Percentiles rank a stretch among this genome's conserved stretches.
Evolutionary conservation across 2,113 vertebrate species (phyloP).

Genomic region (Procavia capensis): DNA sequence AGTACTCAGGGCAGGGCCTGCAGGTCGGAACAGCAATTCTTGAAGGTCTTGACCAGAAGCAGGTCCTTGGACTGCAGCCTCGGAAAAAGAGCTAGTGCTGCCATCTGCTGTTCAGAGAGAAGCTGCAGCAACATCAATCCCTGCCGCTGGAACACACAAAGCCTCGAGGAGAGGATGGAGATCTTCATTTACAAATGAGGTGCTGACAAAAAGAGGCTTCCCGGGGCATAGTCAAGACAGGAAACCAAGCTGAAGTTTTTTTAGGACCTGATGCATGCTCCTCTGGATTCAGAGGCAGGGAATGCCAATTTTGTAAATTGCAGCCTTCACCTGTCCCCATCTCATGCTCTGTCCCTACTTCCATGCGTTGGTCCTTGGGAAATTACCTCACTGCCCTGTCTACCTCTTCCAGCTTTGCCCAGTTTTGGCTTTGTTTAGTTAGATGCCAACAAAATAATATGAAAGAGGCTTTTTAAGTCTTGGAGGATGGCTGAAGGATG

Average conservation of each 20-base stretch:
- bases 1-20: not conserved
- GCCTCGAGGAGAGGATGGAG: too few relatives aligned
- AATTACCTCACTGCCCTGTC: not conserved
- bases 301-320: not conserved
- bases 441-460: not conserved
- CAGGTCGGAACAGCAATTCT: not conserved
- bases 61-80: not conserved
- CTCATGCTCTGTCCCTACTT: not conserved
- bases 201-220: not conserved
- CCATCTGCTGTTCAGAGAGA: slow-evolving; percentile 41
- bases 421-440: not conserved
- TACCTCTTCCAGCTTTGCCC: not conserved
- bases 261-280: rapidly evolving
- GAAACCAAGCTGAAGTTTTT: not conserved
- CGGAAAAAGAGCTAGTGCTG: not conserved
- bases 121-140: rapidly evolving
- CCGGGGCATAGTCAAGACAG: not conserved
- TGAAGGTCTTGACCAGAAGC: not conserved
- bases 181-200: not conserved
- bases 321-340: not conserved
- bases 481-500: not conserved
- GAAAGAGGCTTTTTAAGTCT: not conserved
- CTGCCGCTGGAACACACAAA: too few relatives aligned
- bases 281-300: not conserved
- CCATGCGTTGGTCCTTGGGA: not conserved